These are phyloP conservation scores for Luscinia megarhynchos DNA, from an alignment of 2,797 vertebrate genomes.

Conservation along the genomic window DNA sequence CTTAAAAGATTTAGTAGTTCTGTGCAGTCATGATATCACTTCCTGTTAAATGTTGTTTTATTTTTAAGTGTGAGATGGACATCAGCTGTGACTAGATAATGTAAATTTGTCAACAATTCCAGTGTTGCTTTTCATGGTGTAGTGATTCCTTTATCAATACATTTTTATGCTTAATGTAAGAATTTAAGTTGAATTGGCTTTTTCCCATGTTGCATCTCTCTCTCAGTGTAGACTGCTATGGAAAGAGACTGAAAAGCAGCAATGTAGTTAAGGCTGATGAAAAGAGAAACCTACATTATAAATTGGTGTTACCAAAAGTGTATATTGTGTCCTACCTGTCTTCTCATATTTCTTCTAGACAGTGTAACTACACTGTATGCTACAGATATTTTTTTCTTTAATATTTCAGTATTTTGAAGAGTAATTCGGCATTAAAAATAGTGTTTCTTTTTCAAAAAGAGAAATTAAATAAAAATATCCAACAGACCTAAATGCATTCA, in stretches of 20 bases:
- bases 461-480: not conserved
- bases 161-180: not conserved
- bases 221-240: not conserved
- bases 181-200: not conserved
- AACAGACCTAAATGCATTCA: not conserved
- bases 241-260: not conserved
- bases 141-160: not conserved
- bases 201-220: not conserved
- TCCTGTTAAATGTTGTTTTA: conserved; percentile 10
- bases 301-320: not conserved
- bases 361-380: not conserved
- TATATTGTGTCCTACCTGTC: not conserved
- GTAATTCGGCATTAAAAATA: not conserved
- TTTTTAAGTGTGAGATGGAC: conserved; percentile 36
- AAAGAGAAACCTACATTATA: not conserved
- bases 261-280: not conserved
- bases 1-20: conserved; percentile 32
- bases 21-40: conserved; percentile 9
- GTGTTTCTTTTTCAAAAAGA: not conserved
- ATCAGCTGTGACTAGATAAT: conserved; percentile 40
- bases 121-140: not conserved
- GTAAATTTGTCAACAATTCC: conserved; percentile 41
- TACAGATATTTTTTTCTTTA: not conserved
- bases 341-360: not conserved
- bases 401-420: not conserved